A percentile compares a stretch with the other conserved stretches of the same genome.
These are phyloP conservation scores for Oeneis ivallda DNA, from an alignment of 2,888 invertebrate species.

Conservation along the genomic window DNA sequence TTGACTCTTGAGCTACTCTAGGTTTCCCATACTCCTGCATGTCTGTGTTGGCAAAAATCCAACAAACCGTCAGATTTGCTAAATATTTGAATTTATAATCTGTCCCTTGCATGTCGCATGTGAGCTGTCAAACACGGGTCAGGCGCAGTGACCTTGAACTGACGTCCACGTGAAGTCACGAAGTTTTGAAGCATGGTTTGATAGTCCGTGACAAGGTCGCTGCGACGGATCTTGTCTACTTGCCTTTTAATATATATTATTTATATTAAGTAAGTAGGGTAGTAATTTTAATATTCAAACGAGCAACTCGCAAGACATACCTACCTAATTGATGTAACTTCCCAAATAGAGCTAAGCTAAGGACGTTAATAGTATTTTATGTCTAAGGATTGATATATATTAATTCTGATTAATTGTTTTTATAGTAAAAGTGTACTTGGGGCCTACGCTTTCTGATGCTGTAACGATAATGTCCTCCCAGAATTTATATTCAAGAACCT, in stretches of 20 bases:
- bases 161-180: conserved; percentile 50
- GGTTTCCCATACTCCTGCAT: neutral
- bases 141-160: conserved; percentile 34
- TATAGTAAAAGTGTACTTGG: neutral
- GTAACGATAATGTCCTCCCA: neutral
- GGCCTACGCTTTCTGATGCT: neutral
- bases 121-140: conserved; percentile 28
- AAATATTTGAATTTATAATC: conserved; percentile 24
- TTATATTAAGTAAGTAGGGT: conserved; percentile 7
- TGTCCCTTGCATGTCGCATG: conserved; percentile 25
- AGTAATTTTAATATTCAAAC: conserved; percentile 9
- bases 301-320: conserved; percentile 7
- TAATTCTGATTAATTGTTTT: neutral
- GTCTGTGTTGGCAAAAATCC: conserved; percentile 1
- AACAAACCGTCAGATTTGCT: conserved; percentile 8
- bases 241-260: conserved; percentile 13
- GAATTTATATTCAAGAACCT: neutral
- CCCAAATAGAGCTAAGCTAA: conserved; percentile 3
- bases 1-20: neutral
- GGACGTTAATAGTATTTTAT: neutral
- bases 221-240: conserved; percentile 43
- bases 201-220: conserved; percentile 53
- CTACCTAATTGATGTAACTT: conserved; percentile 10
- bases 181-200: conserved; percentile 43
- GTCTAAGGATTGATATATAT: neutral